phyloP scores from a whole-genome alignment of 1,140 invertebrate genomes.

The Venustaconcha ellipsiformis region DNA sequence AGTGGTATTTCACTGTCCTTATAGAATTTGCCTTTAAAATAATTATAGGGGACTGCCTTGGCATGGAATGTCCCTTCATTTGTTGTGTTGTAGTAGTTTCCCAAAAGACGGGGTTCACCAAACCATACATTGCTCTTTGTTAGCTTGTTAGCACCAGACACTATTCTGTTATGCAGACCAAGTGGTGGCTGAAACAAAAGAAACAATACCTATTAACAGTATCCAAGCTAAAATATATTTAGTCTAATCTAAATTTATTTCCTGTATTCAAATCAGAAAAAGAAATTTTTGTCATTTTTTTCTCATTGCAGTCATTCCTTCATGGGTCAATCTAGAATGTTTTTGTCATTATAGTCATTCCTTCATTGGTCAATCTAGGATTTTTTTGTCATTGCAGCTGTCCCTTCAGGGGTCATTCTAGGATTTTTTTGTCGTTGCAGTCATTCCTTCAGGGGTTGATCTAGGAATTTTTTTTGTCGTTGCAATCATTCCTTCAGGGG shows the following conservation, averaged over 20 bases:
- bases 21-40: conserved; percentile 43
- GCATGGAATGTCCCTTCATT: conserved; percentile 45
- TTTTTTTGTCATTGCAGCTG: too few species aligned
- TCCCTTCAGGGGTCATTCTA: too few species aligned
- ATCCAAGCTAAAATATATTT: neutral
- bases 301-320: neutral
- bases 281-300: neutral
- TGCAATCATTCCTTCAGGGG: too few species aligned
- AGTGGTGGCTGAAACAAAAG: conserved; percentile 43
- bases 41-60: conserved; percentile 47
- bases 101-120: conserved; percentile 47
- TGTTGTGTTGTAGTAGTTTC: conserved; percentile 53
- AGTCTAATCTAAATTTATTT: too few species aligned
- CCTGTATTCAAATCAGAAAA: neutral
- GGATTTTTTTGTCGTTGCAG: too few species aligned
- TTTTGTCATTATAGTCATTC: too few species aligned
- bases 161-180: conserved; percentile 53
- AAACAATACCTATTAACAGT: conserved; percentile 2
- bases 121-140: conserved; percentile 61
- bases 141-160: conserved; percentile 56
- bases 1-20: conserved; percentile 52
- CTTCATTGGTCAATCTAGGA: too few species aligned
- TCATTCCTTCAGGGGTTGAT: too few species aligned
- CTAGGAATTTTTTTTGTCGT: too few species aligned
- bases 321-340: neutral